phyloP scores from a whole-genome alignment of 2,888 invertebrate genomes.

The Melanchra persicariae region DNA sequence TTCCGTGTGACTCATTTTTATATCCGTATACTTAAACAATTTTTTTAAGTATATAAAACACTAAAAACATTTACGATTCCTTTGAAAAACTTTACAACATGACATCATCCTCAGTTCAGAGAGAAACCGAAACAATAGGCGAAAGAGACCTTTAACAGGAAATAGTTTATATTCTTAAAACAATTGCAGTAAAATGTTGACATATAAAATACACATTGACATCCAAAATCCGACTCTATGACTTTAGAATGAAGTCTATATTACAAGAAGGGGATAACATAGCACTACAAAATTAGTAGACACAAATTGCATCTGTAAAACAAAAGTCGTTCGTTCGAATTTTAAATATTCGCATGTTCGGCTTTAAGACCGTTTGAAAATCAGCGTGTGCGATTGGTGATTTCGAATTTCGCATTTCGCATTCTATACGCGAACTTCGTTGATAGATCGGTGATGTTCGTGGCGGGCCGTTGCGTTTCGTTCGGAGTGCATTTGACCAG shows the following conservation, averaged over 20 bases:
- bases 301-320: slow-evolving; percentile 80
- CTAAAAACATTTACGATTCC: slow-evolving; percentile 69
- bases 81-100: slow-evolving; percentile 77
- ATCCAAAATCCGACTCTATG: slow-evolving; percentile 65
- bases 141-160: slow-evolving; percentile 86
- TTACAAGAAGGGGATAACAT: slow-evolving; percentile 45
- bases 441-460: slow-evolving; percentile 88
- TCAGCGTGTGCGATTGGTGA: slow-evolving; percentile 82
- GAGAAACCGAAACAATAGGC: slow-evolving; percentile 84
- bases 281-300: slow-evolving; percentile 54
- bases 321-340: slow-evolving; percentile 81
- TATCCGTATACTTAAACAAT: slow-evolving; percentile 22
- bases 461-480: slow-evolving; percentile 75
- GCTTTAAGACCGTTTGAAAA: slow-evolving; percentile 82
- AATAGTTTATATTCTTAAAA: slow-evolving; percentile 88
- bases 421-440: slow-evolving; percentile 85
- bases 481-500: slow-evolving; percentile 86
- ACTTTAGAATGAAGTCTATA: slow-evolving; percentile 54
- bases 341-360: slow-evolving; percentile 79
- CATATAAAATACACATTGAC: slow-evolving; percentile 58
- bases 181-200: slow-evolving; percentile 83
- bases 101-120: slow-evolving; percentile 83
- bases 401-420: slow-evolving; percentile 81
- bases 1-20: slow-evolving; percentile 60
- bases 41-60: slow-evolving; percentile 63